Conservation (phyloP, 1,140 invertebrate species). For the Coptotermes formosanus region DNA sequence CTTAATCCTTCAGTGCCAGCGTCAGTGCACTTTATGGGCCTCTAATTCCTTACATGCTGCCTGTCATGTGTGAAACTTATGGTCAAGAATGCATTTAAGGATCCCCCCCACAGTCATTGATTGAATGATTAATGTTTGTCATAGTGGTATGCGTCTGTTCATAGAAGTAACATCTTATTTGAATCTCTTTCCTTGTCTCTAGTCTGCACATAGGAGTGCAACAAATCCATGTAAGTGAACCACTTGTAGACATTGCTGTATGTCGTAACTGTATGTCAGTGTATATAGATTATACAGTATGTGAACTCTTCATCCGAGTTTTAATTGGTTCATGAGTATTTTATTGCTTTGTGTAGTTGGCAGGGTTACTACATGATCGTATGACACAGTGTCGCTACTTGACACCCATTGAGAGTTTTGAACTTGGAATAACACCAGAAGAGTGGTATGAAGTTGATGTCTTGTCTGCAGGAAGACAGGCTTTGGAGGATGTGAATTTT, state of each 20-base stretch:
- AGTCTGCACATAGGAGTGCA: neutral
- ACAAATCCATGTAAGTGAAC: neutral
- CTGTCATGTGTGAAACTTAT: too few relatives aligned
- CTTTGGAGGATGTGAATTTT: slow-evolving; percentile 73
- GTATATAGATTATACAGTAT: neutral
- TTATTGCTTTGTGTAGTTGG: slow-evolving; percentile 44
- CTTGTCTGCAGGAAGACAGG: slow-evolving; percentile 68
- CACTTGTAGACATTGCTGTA: neutral
- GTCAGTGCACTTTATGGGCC: too few relatives aligned
- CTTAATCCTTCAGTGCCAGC: too few relatives aligned
- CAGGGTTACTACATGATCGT: slow-evolving; percentile 69
- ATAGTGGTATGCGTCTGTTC: too few relatives aligned
- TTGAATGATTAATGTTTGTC: too few relatives aligned
- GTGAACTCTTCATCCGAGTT: neutral
- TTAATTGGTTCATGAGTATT: neutral
- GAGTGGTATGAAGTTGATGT: slow-evolving; percentile 84
- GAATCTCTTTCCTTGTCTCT: neutral
- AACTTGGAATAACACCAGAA: slow-evolving; percentile 57
- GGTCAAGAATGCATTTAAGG: too few relatives aligned
- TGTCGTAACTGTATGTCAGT: neutral
- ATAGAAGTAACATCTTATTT: too few relatives aligned
- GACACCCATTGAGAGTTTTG: slow-evolving; percentile 69
- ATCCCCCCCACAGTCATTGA: too few relatives aligned
- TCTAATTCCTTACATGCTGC: too few relatives aligned
- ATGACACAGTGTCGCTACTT: slow-evolving; percentile 81